phyloP scores from a whole-genome alignment of 1,140 invertebrate species.

The Anastrepha ludens region DNA sequence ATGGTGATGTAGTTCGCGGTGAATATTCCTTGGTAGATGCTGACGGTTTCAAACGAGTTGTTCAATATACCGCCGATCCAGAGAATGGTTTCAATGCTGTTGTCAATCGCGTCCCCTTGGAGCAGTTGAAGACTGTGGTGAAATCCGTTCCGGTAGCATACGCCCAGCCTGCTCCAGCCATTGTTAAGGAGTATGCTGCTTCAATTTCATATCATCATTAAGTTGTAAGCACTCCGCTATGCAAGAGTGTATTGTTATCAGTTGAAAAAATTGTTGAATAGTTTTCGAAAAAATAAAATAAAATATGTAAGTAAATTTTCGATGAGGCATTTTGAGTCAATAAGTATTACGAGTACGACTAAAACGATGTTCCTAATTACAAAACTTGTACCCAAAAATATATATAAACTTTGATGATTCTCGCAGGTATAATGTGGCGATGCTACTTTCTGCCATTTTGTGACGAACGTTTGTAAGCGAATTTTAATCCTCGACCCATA shows the following conservation, averaged over 20 bases:
- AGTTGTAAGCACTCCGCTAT: neutral
- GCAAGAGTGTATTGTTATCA: neutral
- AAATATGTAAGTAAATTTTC: no score
- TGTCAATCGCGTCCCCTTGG: slow-evolving; percentile 69
- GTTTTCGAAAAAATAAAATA: slow-evolving; percentile 18
- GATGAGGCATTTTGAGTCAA: no score
- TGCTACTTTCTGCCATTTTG: no score
- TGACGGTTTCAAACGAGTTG: slow-evolving; percentile 70
- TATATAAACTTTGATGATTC: no score
- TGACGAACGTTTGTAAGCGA: no score
- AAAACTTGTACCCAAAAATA: no score
- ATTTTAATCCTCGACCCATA: no score
- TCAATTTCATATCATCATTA: slow-evolving; percentile 60
- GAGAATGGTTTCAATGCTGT: slow-evolving; percentile 66
- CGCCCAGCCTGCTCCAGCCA: neutral
- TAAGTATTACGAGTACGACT: no score
- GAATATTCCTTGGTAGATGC: slow-evolving; percentile 76
- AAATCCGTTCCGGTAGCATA: slow-evolving; percentile 61
- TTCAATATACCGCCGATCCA: slow-evolving; percentile 66
- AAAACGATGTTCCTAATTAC: no score
- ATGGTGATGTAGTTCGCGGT: slow-evolving; percentile 75
- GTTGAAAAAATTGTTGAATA: slow-evolving; percentile 40
- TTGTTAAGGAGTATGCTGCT: slow-evolving; percentile 59
- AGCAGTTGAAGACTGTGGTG: slow-evolving; percentile 62
- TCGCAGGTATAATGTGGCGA: no score